phyloP scores from a whole-genome alignment of 2,888 invertebrate species.

The Oxyteleia sp. region DNA sequence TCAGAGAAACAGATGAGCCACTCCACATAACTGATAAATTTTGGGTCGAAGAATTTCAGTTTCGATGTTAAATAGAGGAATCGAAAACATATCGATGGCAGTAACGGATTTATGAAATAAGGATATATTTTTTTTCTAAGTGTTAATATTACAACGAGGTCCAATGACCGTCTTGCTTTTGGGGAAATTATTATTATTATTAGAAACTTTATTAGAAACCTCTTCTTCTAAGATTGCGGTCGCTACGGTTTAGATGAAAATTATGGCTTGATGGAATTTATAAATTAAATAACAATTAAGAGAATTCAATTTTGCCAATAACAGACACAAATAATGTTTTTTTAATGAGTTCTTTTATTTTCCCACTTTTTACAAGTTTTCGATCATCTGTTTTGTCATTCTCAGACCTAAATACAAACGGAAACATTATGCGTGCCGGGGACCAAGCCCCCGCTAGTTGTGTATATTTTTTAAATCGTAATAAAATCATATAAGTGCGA shows the following conservation, averaged over 20 bases:
- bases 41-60: constrained; percentile 69
- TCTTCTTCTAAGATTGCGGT: background rate
- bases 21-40: constrained; percentile 69
- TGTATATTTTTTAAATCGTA: no score
- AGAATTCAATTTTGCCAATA: no score
- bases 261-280: no score
- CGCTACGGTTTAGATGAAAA: background rate
- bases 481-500: no score
- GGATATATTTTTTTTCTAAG: constrained; percentile 45
- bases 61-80: constrained; percentile 65
- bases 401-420: no score
- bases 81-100: constrained; percentile 62
- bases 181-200: background rate
- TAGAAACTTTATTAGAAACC: background rate
- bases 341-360: no score
- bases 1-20: constrained; percentile 68
- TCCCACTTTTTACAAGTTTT: no score
- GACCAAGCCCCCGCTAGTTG: no score
- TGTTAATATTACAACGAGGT: constrained; percentile 65
- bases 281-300: no score
- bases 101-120: constrained; percentile 66
- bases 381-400: no score
- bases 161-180: constrained; percentile 45
- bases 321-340: no score
- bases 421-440: no score